Conservation (phyloP, 2,797 vertebrate species). For the Lacerta bilineata region DNA sequence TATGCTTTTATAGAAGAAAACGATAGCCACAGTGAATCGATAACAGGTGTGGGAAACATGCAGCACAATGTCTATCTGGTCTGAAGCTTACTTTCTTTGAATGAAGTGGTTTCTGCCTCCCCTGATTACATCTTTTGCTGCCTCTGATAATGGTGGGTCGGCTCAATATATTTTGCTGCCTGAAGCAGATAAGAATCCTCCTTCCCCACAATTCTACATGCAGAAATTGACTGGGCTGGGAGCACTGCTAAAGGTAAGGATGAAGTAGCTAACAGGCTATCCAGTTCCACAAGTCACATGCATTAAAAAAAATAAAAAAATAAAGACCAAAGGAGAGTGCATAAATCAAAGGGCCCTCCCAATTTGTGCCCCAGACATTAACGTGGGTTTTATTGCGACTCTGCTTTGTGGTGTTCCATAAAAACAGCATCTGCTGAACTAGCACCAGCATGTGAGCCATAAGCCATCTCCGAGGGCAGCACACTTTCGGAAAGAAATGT, state of each 20-base stretch:
- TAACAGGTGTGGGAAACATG: neutral
- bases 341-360: conserved; percentile 62
- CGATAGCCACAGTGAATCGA: neutral
- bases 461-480: conserved; percentile 23
- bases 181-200: too few species aligned
- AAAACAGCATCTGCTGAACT: conserved; percentile 66
- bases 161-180: too few species aligned
- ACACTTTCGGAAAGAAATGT: conserved; percentile 63
- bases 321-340: conserved; percentile 61
- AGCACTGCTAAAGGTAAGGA: conserved; percentile 37
- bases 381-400: conserved; percentile 66
- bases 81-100: neutral
- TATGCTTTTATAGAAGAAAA: neutral
- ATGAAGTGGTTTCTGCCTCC: neutral
- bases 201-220: too few species aligned
- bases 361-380: conserved; percentile 59
- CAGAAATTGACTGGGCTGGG: conserved; percentile 6
- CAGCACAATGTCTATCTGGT: neutral
- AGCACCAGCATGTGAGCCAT: conserved; percentile 62
- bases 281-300: conserved; percentile 49
- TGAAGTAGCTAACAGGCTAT: conserved; percentile 53
- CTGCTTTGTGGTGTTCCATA: conserved; percentile 61
- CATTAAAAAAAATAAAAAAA: conserved; percentile 53
- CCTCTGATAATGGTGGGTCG: neutral
- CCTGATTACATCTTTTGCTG: neutral